A percentile compares a stretch with the other conserved stretches of the same genome.
Conservation (phyloP, 2,113 vertebrate species). For the Stomatorhinus ivindoensis region DNA sequence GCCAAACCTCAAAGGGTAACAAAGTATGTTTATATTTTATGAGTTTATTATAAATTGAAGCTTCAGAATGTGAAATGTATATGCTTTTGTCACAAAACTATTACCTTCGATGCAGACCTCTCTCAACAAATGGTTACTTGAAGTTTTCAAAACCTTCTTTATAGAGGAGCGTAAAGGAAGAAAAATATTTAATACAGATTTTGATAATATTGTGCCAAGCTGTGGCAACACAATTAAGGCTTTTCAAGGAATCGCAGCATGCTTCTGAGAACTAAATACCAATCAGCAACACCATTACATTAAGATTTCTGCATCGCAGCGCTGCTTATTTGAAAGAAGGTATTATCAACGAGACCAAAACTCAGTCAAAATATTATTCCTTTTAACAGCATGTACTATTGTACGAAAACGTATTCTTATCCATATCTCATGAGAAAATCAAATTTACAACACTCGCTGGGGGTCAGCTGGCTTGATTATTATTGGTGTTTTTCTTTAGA, state of each 20-base stretch:
- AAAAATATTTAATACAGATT: neutral
- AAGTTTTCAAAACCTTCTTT: neutral
- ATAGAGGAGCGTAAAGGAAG: neutral
- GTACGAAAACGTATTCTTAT: neutral
- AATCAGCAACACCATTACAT: neutral
- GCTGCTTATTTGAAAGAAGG: neutral
- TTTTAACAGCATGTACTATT: neutral
- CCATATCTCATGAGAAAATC: neutral
- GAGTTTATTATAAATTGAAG: neutral
- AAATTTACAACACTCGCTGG: neutral
- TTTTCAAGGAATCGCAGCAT: neutral
- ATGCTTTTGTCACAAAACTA: neutral
- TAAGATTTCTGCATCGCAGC: neutral
- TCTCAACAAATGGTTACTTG: neutral
- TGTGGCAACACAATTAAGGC: neutral
- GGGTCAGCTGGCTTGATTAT: neutral
- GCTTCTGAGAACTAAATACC: neutral
- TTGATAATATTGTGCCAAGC: neutral
- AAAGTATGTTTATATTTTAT: conserved; percentile 5
- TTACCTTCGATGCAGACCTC: neutral
- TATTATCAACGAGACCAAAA: neutral
- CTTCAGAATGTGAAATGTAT: neutral
- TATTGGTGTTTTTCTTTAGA: neutral
- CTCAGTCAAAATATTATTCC: neutral
- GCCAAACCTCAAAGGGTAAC: neutral